Evolutionary conservation across 2,797 vertebrate genomes (phyloP), one percentile per base, ranked within the genome.

Genomic region (Ibycter americanus): DNA sequence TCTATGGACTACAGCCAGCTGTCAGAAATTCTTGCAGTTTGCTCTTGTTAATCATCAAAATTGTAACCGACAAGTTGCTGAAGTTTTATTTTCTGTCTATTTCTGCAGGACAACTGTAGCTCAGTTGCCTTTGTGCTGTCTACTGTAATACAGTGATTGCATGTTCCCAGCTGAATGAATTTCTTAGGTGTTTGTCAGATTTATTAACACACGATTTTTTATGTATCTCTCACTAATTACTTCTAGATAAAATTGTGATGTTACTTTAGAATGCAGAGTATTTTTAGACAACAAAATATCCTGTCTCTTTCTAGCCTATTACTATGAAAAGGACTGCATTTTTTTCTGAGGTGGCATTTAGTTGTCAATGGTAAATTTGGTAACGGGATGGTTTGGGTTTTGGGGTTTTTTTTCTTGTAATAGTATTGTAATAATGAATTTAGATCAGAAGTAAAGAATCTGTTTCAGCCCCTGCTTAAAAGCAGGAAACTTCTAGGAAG

Each of bases 1-100:
- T 96, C 63, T 87, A 34, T 92, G 96, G 87, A 70, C 62, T 92
- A 40, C 67, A 85, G 87, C 73, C 94, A 97, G 80, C 96, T 97
- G 93, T 90, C 80, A 90, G 67, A 76, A 96, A 87, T 94, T 67
- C 83, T 62, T 77, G 62, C 86, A 84, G 59, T 87, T 90, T 92
- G 89, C 58, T 96, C 83, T 85, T 90, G 78, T 83, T 95, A 84
- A 73, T 94, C 55, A 42, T 80, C n/a, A 89, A 23, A 92, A 79
- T 32, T 82, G 27, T 72, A 89, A 79, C 81, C 66, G 93, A 79
- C 77, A 87, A 51, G 47, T 87, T 88, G 62, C 23, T 65, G 36
- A 90, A 92, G 58, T 74, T 90, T 51, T 82, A 14, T 85, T 89
- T 90, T 89, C 55, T 1, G 1, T 36, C 34, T 89, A 0, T 85